Base-by-base conservation (phyloP, 2,888 invertebrate genomes). In the Sialis fuliginosa region DNA sequence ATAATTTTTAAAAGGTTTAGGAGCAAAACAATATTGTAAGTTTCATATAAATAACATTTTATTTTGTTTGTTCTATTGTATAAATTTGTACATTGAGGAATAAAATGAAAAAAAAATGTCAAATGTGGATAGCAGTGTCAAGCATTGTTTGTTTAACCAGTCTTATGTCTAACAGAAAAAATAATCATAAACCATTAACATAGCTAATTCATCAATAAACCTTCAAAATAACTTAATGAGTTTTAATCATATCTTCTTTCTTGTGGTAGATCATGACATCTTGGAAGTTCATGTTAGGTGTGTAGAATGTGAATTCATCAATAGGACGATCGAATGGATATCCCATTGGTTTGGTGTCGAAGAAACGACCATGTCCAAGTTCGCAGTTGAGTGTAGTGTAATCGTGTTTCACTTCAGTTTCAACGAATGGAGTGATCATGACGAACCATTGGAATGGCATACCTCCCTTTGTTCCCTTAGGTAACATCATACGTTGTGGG, bases 401-500 rank as follows among this genome's bases (percentile, higher is more conserved):
- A 50, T 66, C 72, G 53, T 22, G 42, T 47, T 64, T 68, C 46
- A 61, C 60, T 47, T 63, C 45, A 10, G 32, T 34, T 7, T 45
- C 30, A 33, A 37, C n/a, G 33, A 13, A 45, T 3, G 50, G 50
- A 33, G 69, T 69, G 8, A 80, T 69, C 50, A 78, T 72, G 45
- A 77, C 71, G 63, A 76, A 79, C 41, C 83, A 54, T 57, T 75
- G 68, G 69, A 75, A 73, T 30, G 73, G 70, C 66, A 77, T 65
- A 44, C 83, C 83, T 49, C 74, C 73, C 45, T 66, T 63, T 52
- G 61, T 71, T 58, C 83, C 84, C 54, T 67, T 79, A 42, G 83
- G 82, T 44, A 84, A 64, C n/a, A 81, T 58, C 22, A 83, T 63
- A 54, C 82, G 77, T 31, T 74, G 69, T 3, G 86, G 85, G 71